Evolutionary conservation across 2,888 invertebrate species (phyloP).

Genomic region (Apomyelois bistriatella): DNA sequence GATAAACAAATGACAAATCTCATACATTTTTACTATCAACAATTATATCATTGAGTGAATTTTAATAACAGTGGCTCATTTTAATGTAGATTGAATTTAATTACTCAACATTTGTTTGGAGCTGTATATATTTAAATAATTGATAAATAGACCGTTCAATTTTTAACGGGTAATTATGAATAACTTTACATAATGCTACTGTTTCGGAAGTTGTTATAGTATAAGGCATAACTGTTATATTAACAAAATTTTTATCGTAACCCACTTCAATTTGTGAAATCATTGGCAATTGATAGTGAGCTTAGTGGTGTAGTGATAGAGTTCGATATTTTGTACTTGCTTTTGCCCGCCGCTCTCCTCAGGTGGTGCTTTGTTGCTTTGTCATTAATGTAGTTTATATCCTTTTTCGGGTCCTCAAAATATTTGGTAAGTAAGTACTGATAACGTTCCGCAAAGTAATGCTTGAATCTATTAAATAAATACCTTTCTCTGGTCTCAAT

Average conservation of each 20-base stretch:
- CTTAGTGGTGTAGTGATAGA: too few relatives aligned
- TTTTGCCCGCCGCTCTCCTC: too few relatives aligned
- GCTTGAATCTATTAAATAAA: too few relatives aligned
- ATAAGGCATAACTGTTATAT: not conserved
- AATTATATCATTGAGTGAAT: not conserved
- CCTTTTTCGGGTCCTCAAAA: too few relatives aligned
- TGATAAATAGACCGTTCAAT: conserved; percentile 49
- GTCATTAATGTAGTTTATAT: too few relatives aligned
- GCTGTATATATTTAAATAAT: conserved; percentile 31
- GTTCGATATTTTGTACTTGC: too few relatives aligned
- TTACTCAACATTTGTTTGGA: conserved; percentile 12
- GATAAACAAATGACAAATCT: too few relatives aligned
- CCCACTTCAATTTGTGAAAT: not conserved
- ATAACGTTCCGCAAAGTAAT: too few relatives aligned
- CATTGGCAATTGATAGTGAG: too few relatives aligned
- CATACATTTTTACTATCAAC: not conserved
- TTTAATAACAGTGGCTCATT: conserved; percentile 6
- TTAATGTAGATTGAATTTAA: conserved; percentile 9
- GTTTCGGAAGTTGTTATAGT: conserved; percentile 11
- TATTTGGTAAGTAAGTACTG: too few relatives aligned
- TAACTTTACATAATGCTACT: conserved; percentile 47
- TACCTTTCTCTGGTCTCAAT: too few relatives aligned
- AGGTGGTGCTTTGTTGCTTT: too few relatives aligned
- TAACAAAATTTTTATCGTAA: not conserved
- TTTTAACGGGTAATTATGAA: conserved; percentile 50